Evolutionary conservation across 2,797 vertebrate genomes (phyloP), one percentile per base, ranked within the genome.

Genomic region (Danionella dracula): DNA sequence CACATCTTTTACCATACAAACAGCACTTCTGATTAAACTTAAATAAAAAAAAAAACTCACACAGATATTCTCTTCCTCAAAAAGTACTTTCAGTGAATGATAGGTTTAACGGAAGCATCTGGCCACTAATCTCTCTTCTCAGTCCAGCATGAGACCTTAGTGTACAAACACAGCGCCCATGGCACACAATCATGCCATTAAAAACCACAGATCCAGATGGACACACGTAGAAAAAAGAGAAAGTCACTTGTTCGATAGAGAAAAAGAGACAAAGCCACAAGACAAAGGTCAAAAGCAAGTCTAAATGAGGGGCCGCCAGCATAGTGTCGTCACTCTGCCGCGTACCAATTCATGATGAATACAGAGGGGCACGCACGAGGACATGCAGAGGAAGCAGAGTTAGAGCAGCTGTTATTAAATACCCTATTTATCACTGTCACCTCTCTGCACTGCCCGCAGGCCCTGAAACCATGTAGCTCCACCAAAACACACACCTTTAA

Each of bases 401-500:
- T 87, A 85, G 85, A 85, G 86, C 90, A 90, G 90, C 89, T 90
- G 90, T 89, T 89, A 90, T 90, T 90, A 90, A 90, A 89, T 88
- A 88, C 84, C 82, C 88, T 90, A 90, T 91, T 90, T 91, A 91
- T 91, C 90, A 90, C 89, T 90, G 90, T 90, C 88, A 89, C 66
- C 78, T 72, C 79, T 73, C 76, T 57, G 70, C 74, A 70, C 66
- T 69, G 85, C 88, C 87, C 83, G 63, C 42, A 57, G 63, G 53
- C 63, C 4, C 63, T 48, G 81, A 85, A 89, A 89, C 86, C 89
- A 87, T 88, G 77, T 82, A 81, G 77, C 82, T 73, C 75, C 82
- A 79, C 81, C 79, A 56, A 70, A 71, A 70, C 71, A 78, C 46
- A 83, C 87, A 89, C 85, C 87, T 89, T 92, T 90, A 88, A 93